These are phyloP conservation scores for Notothenia rossii DNA, from an alignment of 2,113 vertebrate species.

Conservation along the genomic window DNA sequence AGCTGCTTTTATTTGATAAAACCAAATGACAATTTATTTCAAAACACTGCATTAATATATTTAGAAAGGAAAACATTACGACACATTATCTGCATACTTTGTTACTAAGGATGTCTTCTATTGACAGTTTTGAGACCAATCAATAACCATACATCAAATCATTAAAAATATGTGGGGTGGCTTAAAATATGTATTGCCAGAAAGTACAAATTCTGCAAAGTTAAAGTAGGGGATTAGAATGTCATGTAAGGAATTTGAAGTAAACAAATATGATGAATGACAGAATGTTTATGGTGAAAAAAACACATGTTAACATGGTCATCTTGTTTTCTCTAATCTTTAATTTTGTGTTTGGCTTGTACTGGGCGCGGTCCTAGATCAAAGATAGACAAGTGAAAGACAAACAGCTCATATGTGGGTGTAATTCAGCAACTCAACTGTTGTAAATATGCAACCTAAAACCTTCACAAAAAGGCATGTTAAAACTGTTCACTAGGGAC, in stretches of 20 bases:
- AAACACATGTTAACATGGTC: background rate
- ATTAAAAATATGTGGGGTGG: conserved; percentile 19
- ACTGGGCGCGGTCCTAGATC: conserved; percentile 58
- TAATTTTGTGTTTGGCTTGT: conserved; percentile 16
- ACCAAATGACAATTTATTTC: background rate
- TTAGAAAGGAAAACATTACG: background rate
- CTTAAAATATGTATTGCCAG: background rate
- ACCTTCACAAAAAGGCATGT: background rate
- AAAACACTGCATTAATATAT: background rate
- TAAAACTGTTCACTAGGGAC: background rate
- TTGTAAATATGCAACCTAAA: background rate
- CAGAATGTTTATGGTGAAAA: background rate
- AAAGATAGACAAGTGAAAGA: conserved; percentile 35
- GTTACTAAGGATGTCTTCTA: background rate
- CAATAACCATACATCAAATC: background rate
- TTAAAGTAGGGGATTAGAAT: background rate
- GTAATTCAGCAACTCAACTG: conserved; percentile 3
- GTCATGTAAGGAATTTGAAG: background rate
- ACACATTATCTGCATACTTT: background rate
- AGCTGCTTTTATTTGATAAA: background rate
- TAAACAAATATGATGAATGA: background rate
- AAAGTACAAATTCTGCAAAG: background rate
- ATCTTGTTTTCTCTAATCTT: background rate
- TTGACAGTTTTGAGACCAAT: background rate
- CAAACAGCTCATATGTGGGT: conserved; percentile 16